Evolutionary conservation across 2,888 invertebrate species (phyloP).

Genomic region (Bellardia pandia): DNA sequence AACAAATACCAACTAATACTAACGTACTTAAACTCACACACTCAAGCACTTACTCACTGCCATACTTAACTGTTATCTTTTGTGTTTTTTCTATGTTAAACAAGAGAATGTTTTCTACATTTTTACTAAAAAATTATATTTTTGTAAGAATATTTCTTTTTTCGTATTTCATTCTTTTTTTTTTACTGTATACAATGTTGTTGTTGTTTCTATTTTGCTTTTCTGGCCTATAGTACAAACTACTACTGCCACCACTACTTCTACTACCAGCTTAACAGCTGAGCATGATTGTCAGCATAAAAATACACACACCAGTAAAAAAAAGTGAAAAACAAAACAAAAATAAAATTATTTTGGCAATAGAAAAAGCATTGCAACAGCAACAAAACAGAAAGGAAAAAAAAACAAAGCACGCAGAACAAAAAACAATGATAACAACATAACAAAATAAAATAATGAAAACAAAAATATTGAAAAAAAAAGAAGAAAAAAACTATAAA

Average conservation of each 20-base stretch:
- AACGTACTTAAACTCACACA: constrained; percentile 10
- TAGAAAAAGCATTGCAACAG: constrained; percentile 28
- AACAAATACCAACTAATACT: constrained; percentile 7
- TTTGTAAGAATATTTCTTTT: constrained; percentile 24
- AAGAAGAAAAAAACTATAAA: constrained; percentile 66
- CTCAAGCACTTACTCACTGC: constrained; percentile 30
- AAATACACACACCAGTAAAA: constrained; percentile 12
- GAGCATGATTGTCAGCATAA: constrained; percentile 60
- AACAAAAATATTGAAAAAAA: constrained; percentile 73
- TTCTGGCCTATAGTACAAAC: constrained; percentile 25
- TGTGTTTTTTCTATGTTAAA: constrained; percentile 31
- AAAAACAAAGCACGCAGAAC: constrained; percentile 1
- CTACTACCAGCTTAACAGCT: constrained; percentile 56
- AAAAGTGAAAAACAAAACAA: constrained; percentile 13
- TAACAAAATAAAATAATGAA: constrained; percentile 45
- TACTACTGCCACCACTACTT: constrained; percentile 13
- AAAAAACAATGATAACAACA: constrained; percentile 54
- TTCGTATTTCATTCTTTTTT: background rate
- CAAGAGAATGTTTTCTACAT: constrained; percentile 21
- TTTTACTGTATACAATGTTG: background rate
- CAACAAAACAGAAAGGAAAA: constrained; percentile 28
- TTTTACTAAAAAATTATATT: constrained; percentile 5
- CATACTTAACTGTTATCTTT: constrained; percentile 35
- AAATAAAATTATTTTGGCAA: constrained; percentile 45
- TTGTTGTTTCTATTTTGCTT: background rate